Evolutionary conservation across 2,797 vertebrate species (phyloP), one percentile per base, ranked within the genome.

Genomic region (Liasis olivaceus): DNA sequence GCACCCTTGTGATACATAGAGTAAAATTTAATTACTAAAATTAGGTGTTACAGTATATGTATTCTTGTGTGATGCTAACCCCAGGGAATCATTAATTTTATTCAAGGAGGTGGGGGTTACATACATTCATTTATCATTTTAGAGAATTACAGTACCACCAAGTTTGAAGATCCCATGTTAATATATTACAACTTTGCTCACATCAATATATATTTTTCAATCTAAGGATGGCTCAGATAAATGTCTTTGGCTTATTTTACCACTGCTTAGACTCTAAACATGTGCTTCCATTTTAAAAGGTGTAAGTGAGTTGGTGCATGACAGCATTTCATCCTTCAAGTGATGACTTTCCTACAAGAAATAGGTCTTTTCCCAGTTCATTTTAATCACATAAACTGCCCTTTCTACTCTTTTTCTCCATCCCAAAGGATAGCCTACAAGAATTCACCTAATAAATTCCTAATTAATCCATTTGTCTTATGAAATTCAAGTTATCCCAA

Each of bases 401-500:
- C 66, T 86, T 86, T 89, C 66, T 56, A 13, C 89, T 12, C 72
- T 89, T 92, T 91, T 58, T 90, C 26, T 89, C 87, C 88, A 90
- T 95, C 94, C 87, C 91, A 58, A 89, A 90, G 91, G 59, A 94
- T 63, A 91, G 69, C 56, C 36, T 91, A 90, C 92, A 92, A 93
- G 90, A 84, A 91, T 87, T 87, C 89, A 31, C 13, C 91, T 94
- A 89, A 85, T 93, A 94, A 92, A 94, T 95, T 90, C 93, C 87
- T 69, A 85, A 81, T 95, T 96, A 94, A 92, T 94, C 24, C 60
- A 69, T 95, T 92, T 47, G 87, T 94, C 89, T 89, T 87, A 91
- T 47, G 62, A 90, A 92, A 94, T 90, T 88, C 92, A 94, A 92
- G 63, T 92, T 95, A 95, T 91, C 36, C 93, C 90, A 91, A 88